Evolutionary conservation across 2,888 invertebrate genomes (phyloP).

Genomic region (Deroplatys truncata): DNA sequence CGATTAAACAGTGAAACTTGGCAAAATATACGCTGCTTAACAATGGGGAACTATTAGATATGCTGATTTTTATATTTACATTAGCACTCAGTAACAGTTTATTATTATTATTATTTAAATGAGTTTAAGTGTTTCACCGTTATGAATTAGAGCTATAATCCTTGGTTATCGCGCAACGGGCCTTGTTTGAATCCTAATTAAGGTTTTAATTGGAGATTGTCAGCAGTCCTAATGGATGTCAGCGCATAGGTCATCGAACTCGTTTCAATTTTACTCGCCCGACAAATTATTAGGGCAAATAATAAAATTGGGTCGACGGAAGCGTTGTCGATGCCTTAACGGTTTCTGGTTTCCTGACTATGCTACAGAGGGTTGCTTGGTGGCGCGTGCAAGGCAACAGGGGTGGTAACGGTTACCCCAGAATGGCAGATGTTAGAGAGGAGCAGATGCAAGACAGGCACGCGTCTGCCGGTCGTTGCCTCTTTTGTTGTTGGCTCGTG

Average conservation of each 20-base stretch:
- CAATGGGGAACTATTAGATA: no score
- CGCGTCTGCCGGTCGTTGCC: slow-evolving; percentile 15
- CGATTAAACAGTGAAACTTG: slow-evolving; percentile 5
- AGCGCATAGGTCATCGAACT: no score
- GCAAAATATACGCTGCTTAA: neutral
- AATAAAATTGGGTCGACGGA: neutral
- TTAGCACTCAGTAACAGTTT: no score
- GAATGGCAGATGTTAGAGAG: neutral
- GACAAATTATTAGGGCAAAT: no score
- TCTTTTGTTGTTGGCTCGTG: neutral
- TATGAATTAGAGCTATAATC: neutral
- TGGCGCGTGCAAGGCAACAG: neutral
- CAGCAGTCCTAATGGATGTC: no score
- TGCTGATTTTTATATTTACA: no score
- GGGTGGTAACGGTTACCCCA: neutral
- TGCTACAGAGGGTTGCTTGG: neutral
- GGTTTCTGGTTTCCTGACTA: neutral
- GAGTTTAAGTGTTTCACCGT: no score
- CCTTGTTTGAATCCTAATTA: no score
- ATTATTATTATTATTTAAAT: no score
- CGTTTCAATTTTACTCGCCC: no score
- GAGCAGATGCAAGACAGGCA: slow-evolving; percentile 2
- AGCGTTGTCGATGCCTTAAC: neutral
- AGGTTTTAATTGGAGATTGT: no score
- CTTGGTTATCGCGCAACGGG: neutral